Base-by-base conservation (phyloP, 1,140 invertebrate species). In the Limonius californicus region DNA sequence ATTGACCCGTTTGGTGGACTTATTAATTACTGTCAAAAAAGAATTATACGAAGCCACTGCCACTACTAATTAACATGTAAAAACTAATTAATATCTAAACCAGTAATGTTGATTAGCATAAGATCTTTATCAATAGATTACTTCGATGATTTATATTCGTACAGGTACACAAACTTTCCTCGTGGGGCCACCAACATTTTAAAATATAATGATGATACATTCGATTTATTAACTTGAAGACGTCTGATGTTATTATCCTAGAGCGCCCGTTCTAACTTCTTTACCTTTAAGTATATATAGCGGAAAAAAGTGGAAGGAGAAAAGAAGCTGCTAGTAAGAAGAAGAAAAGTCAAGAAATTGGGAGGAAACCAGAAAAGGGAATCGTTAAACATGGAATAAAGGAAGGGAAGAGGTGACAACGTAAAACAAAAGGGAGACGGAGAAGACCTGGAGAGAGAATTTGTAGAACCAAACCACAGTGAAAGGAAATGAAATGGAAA, bases 121-220 rank as follows among this genome's bases (percentile, higher is more conserved):
- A 50, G 45, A 50, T 50, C 20, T 50, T 50, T 50, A 50, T 50
- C 45, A 50, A 18, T 50, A 50, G 45, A 50, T 50, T 50, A 50
- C 45, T 50, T 19, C 20, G 14, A 21, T 50, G 20, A 50, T 50
- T 50, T 50, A 50, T 50, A 19, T 19, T 50, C 15, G 9, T 19
- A 39, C 8, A 39, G 35, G 8, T 39, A 12, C 2, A 14, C 20
- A n/a, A n/a, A n/a, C n/a, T n/a, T n/a, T n/a, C n/a, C n/a, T n/a
- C n/a, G n/a, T 50, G 45, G 7, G 45, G 16, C 45, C 45, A 50
- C 20, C 45, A 21, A 50, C 20, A 50, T 50, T 50, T 45, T 6
- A 45, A 15, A 45, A 45, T 45, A 4, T 45, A 45, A 45, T 45
- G n/a, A 45, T 18, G n/a, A 18, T 45, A 3, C 12, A 45, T 18